These are phyloP conservation scores for Heterodera filipjevi DNA, from an alignment of 2,888 invertebrate genomes.

Conservation along the genomic window DNA sequence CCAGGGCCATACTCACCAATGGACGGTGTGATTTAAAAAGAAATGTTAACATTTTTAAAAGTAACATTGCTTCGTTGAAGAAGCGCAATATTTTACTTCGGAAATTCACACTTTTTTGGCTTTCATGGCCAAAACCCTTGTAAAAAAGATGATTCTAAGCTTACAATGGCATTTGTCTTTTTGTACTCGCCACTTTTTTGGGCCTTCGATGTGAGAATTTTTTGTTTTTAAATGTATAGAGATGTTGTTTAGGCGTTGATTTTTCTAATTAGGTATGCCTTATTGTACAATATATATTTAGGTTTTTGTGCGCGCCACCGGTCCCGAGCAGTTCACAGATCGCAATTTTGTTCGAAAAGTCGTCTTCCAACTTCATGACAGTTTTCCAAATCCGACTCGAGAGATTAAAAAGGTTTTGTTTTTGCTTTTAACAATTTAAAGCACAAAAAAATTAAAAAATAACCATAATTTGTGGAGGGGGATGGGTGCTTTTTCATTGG, in stretches of 20 bases:
- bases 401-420: slow-evolving; percentile 26
- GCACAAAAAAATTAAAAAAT: no score
- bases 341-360: slow-evolving; percentile 44
- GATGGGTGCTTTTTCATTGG: no score
- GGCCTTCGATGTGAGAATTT: no score
- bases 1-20: slow-evolving; percentile 37
- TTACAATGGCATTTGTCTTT: no score
- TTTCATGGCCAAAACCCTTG: no score
- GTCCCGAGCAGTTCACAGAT: slow-evolving; percentile 37
- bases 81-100: neutral
- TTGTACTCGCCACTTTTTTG: no score
- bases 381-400: slow-evolving; percentile 42
- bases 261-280: neutral
- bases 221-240: no score
- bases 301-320: slow-evolving; percentile 34
- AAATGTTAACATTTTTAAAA: no score
- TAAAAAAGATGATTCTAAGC: no score
- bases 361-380: slow-evolving; percentile 39
- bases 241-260: slow-evolving; percentile 7
- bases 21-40: slow-evolving; percentile 21
- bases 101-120: neutral
- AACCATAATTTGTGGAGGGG: no score
- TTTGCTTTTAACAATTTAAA: neutral
- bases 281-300: neutral
- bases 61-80: no score